Evolutionary conservation across 2,113 vertebrate genomes (phyloP).

Genomic region (Cricetomys ansorgei): DNA sequence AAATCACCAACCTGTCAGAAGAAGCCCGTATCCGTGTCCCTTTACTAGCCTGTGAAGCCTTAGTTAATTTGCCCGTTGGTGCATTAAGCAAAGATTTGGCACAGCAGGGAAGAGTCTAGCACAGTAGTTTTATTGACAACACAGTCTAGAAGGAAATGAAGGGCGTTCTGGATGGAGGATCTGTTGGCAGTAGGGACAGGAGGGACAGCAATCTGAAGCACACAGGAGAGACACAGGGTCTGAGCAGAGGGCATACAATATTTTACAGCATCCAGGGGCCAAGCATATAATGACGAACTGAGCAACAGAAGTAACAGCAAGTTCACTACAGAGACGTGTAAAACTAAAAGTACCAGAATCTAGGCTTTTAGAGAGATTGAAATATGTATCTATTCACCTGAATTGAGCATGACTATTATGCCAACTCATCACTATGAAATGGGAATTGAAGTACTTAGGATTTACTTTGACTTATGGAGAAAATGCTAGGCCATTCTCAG

Average conservation of each 20-base stretch:
- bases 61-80: neutral
- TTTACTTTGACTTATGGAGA: neutral
- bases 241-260: neutral
- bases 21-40: rapidly evolving
- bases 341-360: neutral
- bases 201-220: neutral
- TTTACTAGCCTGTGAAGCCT: neutral
- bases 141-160: neutral
- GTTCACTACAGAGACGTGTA: neutral
- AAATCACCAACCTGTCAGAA: neutral
- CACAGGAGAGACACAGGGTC: neutral
- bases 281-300: neutral
- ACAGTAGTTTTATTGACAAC: neutral
- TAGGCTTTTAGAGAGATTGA: neutral
- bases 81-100: neutral
- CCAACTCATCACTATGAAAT: neutral
- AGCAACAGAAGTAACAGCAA: neutral
- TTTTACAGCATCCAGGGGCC: neutral
- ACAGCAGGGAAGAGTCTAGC: neutral
- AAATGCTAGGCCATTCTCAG: neutral
- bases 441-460: neutral
- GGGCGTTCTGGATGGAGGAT: neutral
- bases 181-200: too few species aligned
- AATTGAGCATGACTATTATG: neutral
- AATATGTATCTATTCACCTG: neutral